A percentile compares a stretch with the other conserved stretches of the same genome.
Conservation (phyloP, 2,113 vertebrate genomes). For the Formicarius rufipectus region DNA sequence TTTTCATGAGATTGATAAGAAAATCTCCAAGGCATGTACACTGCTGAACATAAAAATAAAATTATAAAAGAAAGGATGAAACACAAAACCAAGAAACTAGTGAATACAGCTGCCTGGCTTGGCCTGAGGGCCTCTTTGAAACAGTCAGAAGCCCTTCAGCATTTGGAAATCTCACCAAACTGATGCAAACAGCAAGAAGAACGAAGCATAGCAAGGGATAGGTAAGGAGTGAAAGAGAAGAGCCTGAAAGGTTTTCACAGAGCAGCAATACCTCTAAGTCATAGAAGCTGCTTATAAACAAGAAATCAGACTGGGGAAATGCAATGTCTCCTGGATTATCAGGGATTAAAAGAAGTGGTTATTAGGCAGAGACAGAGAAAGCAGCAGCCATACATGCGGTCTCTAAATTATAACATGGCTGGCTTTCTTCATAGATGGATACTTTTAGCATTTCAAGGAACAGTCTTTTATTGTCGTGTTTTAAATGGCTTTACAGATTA, state of each 20-base stretch:
- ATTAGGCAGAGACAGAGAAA: background rate
- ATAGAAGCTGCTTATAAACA: background rate
- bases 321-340: background rate
- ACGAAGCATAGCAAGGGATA: background rate
- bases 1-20: conserved; percentile 10
- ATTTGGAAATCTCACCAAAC: background rate
- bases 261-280: background rate
- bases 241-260: background rate
- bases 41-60: conserved; percentile 42
- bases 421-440: background rate
- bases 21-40: conserved; percentile 49
- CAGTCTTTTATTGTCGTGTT: background rate
- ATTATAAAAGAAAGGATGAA: background rate
- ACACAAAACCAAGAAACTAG: conserved; percentile 37
- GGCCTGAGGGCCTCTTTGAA: conserved; percentile 25
- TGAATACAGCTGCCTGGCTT: conserved; percentile 39
- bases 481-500: background rate
- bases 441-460: background rate
- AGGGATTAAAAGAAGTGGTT: background rate
- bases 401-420: background rate
- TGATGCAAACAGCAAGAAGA: background rate
- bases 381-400: background rate
- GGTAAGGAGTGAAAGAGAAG: background rate
- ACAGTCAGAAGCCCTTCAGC: conserved; percentile 23
- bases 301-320: background rate